These are phyloP conservation scores for Trichomycterus rosablanca DNA, from an alignment of 2,113 vertebrate genomes.

Conservation along the genomic window DNA sequence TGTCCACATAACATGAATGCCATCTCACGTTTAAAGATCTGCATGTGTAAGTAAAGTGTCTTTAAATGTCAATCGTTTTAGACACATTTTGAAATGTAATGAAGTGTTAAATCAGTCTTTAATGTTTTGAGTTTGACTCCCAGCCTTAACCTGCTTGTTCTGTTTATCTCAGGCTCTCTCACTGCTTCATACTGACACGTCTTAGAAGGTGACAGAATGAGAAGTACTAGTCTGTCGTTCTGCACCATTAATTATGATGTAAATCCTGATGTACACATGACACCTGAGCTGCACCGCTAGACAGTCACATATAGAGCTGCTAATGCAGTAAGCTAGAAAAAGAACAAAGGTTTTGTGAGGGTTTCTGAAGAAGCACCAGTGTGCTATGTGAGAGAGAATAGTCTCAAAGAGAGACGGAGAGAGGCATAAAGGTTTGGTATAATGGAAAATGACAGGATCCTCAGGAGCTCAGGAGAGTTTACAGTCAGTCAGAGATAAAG, in stretches of 20 bases:
- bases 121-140: too few relatives aligned
- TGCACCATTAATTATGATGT: constrained; percentile 7
- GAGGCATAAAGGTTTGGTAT: constrained; percentile 15
- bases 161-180: constrained; percentile 7
- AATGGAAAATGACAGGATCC: constrained; percentile 27
- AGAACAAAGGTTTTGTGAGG: constrained; percentile 1
- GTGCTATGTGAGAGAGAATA: background rate
- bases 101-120: too few relatives aligned
- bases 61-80: too few relatives aligned
- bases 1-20: too few relatives aligned
- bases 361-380: constrained; percentile 9
- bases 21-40: too few relatives aligned
- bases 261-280: background rate
- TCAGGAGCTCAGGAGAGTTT: constrained; percentile 12
- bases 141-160: too few relatives aligned
- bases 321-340: too few relatives aligned
- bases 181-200: constrained; percentile 2
- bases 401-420: constrained; percentile 10
- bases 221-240: background rate
- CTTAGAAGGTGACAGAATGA: background rate
- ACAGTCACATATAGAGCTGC: background rate
- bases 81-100: too few relatives aligned
- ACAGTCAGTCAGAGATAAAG: constrained; percentile 27
- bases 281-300: background rate
- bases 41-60: too few relatives aligned